These are phyloP conservation scores for Bradysia coprophila DNA, from an alignment of 1,140 invertebrate genomes.

Conservation along the genomic window DNA sequence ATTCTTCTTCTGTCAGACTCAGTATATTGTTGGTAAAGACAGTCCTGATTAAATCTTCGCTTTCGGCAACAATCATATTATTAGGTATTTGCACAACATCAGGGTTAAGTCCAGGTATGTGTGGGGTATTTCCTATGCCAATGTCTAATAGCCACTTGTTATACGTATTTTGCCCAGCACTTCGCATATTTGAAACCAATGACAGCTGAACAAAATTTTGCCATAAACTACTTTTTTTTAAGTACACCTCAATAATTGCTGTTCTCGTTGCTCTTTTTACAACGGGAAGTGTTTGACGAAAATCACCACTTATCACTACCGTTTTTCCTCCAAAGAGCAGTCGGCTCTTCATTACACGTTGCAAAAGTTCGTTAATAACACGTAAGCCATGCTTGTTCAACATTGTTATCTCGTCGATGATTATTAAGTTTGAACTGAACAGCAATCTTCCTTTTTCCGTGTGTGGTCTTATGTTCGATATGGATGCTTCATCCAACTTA, in stretches of 20 bases:
- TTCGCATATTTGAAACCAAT: neutral
- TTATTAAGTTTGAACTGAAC: neutral
- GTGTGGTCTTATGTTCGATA: slow-evolving; percentile 5
- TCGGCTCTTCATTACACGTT: neutral
- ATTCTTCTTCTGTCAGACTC: neutral
- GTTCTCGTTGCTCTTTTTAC: neutral
- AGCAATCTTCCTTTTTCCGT: neutral
- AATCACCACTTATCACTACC: neutral
- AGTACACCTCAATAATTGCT: neutral
- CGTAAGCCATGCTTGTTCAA: neutral
- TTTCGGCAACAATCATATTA: neutral
- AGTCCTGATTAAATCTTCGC: neutral
- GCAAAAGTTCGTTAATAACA: neutral
- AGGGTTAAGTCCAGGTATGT: neutral
- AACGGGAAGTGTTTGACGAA: neutral
- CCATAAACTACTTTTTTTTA: neutral
- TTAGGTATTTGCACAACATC: neutral
- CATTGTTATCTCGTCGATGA: neutral
- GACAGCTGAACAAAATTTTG: neutral
- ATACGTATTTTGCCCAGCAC: neutral
- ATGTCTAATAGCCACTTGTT: neutral
- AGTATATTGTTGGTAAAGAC: neutral
- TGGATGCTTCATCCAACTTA: slow-evolving; percentile 6
- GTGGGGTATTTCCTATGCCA: neutral
- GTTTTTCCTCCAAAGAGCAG: neutral